Evolutionary conservation across 2,113 vertebrate species (phyloP).

Genomic region (Sebastes fasciatus): DNA sequence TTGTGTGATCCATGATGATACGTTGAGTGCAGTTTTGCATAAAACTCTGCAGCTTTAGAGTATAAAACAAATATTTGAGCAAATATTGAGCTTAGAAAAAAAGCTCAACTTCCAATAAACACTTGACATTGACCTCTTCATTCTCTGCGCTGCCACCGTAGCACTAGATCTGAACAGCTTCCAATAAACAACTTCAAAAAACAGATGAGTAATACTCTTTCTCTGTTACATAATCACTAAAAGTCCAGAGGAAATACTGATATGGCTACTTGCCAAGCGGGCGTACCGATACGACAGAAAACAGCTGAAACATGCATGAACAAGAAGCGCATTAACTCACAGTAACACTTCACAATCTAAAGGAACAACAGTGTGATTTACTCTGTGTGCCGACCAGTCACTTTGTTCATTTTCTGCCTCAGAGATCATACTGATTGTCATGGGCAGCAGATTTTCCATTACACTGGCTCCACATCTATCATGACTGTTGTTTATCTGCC

Average conservation of each 20-base stretch:
- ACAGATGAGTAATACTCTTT: constrained; percentile 29
- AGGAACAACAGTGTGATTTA: constrained; percentile 56
- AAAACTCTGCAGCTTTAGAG: neutral
- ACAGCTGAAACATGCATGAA: neutral
- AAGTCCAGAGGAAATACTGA: constrained; percentile 9
- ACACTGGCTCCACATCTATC: constrained; percentile 73
- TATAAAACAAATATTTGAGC: neutral
- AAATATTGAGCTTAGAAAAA: neutral
- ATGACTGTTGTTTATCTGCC: constrained; percentile 69
- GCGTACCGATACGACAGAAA: neutral
- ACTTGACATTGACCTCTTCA: neutral
- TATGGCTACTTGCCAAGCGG: constrained; percentile 7
- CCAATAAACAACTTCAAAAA: constrained; percentile 32
- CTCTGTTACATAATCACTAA: constrained; percentile 19
- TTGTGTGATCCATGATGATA: neutral
- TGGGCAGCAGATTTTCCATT: constrained; percentile 73
- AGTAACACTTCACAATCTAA: constrained; percentile 16
- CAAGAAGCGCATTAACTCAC: constrained; percentile 2
- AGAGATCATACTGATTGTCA: constrained; percentile 74
- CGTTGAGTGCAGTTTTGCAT: neutral
- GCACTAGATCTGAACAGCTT: constrained; percentile 22
- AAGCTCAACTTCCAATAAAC: neutral
- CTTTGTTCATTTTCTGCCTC: constrained; percentile 79
- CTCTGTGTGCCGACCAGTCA: constrained; percentile 48
- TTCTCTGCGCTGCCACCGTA: constrained; percentile 14